Evolutionary conservation across 2,888 invertebrate species (phyloP), one percentile per base, ranked within the genome.

Genomic region (Oscheius sp.): DNA sequence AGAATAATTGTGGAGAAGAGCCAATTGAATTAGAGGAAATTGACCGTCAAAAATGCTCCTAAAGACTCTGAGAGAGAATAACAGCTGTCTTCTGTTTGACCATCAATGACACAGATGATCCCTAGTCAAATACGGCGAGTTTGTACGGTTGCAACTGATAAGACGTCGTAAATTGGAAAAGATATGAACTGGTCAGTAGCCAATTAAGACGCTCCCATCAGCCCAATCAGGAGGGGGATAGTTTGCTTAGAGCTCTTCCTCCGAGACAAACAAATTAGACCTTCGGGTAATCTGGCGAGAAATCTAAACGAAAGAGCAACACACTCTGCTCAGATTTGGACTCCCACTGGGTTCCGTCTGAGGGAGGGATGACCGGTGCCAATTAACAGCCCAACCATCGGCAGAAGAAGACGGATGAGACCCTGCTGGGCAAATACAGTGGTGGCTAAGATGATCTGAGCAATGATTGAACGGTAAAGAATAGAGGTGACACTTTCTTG

Each of bases 301-400:
- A 25, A 55, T 55, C 33, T 55, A 29, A 33, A 48, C 48, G 48
- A 48, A 48, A 25, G 48, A 25, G 48, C 17, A 48, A 48, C 23
- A 48, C n/a, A 23, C 23, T 48, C 20, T 25, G 48, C 23, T 48
- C 48, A 12, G 27, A 48, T 48, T n/a, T 34, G 61, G 61, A 39
- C 39, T 61, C 61, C 39, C 25, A 45, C 61, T 29, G 61, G 33
- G 55, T n/a, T n/a, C n/a, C n/a, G n/a, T n/a, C n/a, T n/a, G n/a
- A n/a, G n/a, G n/a, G n/a, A n/a, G n/a, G n/a, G n/a, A n/a, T n/a
- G 45, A 27, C 61, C 42, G 45, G 27, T 29, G 61, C 27, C 61
- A 61, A 61, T 61, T 61, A 61, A 61, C 61, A 61, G 61, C 42
- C n/a, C n/a, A n/a, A n/a, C n/a, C n/a, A n/a, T n/a, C 61, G 61